Base-by-base conservation (phyloP, 2,113 vertebrate species). In the Vimba vimba region DNA sequence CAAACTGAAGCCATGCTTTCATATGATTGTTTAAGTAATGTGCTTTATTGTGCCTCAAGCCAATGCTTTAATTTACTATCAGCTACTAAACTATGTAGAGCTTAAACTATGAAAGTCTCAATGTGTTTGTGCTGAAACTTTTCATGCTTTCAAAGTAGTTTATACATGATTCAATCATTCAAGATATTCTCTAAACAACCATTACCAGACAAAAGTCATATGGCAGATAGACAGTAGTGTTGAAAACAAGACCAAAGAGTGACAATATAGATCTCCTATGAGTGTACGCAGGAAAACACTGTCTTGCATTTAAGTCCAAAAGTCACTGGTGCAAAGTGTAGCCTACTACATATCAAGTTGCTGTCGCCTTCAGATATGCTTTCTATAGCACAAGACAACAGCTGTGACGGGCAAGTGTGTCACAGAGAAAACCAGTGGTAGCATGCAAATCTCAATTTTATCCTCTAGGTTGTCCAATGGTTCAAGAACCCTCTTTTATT, bases 11-110 rank as follows among this genome's bases (percentile, higher is more conserved):
- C 25, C 75, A 75, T 25, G 43, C 43, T 27, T 75, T 25, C 71
- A 75, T 75, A 47, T 74, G 23, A 47, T 74, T 47, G 23, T 47
- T 21, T 77, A 25, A 77, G 75, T 55, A 57, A 78, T 57, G 50
- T 0, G 8, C 27, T 57, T 19, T 57, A 30, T 57, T 78, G 75
- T 30, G 50, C 9, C 17, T 10, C 47, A 55, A 17, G 47, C 25
- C 75, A 55, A 36, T 57, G 50, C n/a, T 64, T 80, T 57, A 45
- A 80, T 25, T 64, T 64, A 62, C 50, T 64, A 23, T 64, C 59
- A 80, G 25, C 78, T 9, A 25, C 59, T 79, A 15, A 55, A 78
- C 52, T 79, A 60, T 39, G 21, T 17, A n/a, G 57, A 4, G 36
- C 55, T 25, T 80, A 27, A 27, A 27, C 27, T 27, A 27, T 27